Percentiles rank a stretch among this genome's conserved stretches.
phyloP scores from a whole-genome alignment of 1,140 invertebrate species.

The Drosophila suzukii region DNA sequence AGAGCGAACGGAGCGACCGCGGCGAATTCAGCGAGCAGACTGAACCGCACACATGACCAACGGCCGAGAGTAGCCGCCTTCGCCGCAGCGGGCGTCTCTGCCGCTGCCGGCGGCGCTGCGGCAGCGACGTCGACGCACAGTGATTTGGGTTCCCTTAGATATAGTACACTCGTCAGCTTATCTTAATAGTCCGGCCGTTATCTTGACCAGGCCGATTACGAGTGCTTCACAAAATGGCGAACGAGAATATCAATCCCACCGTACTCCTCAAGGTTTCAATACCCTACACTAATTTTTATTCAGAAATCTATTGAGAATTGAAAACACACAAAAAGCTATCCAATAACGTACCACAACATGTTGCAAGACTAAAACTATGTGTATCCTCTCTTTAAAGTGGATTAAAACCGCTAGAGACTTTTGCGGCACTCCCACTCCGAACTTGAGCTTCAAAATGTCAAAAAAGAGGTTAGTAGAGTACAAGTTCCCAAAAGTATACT shows the following conservation, averaged over 20 bases:
- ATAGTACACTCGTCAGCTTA: slow-evolving; percentile 62
- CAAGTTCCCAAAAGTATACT: background rate
- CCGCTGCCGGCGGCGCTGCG: slow-evolving; percentile 11
- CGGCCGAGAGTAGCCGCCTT: slow-evolving; percentile 38
- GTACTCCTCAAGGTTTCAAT: background rate
- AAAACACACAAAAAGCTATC: background rate
- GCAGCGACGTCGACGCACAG: slow-evolving; percentile 45
- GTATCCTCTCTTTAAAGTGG: too few relatives aligned
- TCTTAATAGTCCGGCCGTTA: slow-evolving; percentile 56
- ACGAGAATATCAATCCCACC: background rate
- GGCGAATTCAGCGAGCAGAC: slow-evolving; percentile 75
- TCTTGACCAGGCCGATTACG: slow-evolving; percentile 44
- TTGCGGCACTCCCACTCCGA: too few relatives aligned
- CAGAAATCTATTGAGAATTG: background rate
- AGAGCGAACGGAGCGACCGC: slow-evolving; percentile 55
- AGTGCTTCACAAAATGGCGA: slow-evolving; percentile 22
- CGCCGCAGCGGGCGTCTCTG: slow-evolving; percentile 18
- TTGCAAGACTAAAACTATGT: too few relatives aligned
- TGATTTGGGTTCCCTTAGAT: slow-evolving; percentile 63
- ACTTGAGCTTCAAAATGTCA: too few relatives aligned
- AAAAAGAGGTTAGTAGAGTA: too few relatives aligned
- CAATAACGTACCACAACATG: background rate
- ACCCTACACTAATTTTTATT: background rate
- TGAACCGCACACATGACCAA: slow-evolving; percentile 67
- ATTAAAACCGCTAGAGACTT: too few relatives aligned